phyloP scores from a whole-genome alignment of 1,140 invertebrate genomes.

The Polypedilum vanderplanki region DNA sequence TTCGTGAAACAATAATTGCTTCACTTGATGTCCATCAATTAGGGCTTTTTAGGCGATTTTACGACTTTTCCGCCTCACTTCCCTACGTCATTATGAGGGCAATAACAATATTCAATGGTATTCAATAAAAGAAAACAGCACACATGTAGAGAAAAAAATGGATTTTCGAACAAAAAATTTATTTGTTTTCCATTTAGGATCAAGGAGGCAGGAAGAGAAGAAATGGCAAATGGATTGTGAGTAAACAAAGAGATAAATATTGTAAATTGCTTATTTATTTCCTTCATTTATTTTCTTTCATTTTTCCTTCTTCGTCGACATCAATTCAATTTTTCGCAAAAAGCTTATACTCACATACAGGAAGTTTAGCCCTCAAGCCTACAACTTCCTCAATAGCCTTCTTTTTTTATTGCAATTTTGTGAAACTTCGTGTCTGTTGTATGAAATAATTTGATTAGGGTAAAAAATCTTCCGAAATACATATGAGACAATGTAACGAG shows the following conservation, averaged over 20 bases:
- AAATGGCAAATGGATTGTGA: neutral
- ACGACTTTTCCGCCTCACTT: neutral
- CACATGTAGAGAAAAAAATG: neutral
- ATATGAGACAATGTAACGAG: no score
- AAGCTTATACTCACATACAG: no score
- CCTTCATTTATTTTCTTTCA: neutral
- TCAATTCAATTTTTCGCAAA: no score
- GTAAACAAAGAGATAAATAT: conserved; percentile 27
- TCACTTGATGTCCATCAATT: neutral
- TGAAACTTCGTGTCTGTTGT: no score
- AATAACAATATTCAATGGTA: neutral
- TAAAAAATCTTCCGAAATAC: no score
- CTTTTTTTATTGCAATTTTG: no score
- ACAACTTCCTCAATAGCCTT: no score
- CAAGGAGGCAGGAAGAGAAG: neutral
- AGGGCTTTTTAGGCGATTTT: neutral
- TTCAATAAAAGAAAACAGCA: neutral
- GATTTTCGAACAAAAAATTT: neutral
- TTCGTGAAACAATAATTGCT: neutral
- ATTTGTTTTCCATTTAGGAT: conserved; percentile 20
- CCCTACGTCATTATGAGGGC: neutral
- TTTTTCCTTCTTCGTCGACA: no score
- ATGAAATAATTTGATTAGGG: no score
- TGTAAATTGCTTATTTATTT: conserved; percentile 25
- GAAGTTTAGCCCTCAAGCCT: no score